Evolutionary conservation across 2,888 invertebrate species (phyloP).

Genomic region (Dryomyza anilis): DNA sequence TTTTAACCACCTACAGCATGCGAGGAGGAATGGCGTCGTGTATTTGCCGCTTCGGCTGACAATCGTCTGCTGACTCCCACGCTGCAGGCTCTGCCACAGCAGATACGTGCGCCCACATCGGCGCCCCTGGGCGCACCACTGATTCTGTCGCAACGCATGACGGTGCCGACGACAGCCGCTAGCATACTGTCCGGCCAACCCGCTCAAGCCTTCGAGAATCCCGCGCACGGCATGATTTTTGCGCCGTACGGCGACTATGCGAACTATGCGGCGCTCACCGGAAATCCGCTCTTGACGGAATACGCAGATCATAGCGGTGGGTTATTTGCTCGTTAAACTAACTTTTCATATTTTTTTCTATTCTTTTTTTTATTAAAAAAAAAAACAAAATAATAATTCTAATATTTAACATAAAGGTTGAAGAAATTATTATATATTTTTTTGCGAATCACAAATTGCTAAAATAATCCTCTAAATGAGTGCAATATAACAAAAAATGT

Average conservation of each 20-base stretch:
- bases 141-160: constrained; percentile 89
- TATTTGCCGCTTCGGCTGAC: constrained; percentile 77
- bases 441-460: background rate
- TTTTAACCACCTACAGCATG: constrained; percentile 66
- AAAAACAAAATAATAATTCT: background rate
- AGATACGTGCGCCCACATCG: constrained; percentile 71
- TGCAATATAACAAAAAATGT: no score
- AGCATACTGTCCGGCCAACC: constrained; percentile 66
- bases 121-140: constrained; percentile 88
- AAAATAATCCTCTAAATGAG: no score
- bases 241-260: constrained; percentile 85
- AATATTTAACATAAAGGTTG: no score
- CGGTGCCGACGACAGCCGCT: constrained; percentile 77
- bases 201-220: constrained; percentile 69
- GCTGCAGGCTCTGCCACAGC: constrained; percentile 69
- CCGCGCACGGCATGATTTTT: constrained; percentile 76
- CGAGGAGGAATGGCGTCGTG: constrained; percentile 85
- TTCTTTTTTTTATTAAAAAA: background rate
- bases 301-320: constrained; percentile 96
- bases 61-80: constrained; percentile 72
- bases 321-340: constrained; percentile 80
- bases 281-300: constrained; percentile 81
- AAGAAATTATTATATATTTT: no score
- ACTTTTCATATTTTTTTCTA: background rate
- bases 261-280: constrained; percentile 84